A percentile compares a stretch with the other conserved stretches of the same genome.
Conservation (phyloP, 2,888 invertebrate species). For the Tipula vernalis region DNA sequence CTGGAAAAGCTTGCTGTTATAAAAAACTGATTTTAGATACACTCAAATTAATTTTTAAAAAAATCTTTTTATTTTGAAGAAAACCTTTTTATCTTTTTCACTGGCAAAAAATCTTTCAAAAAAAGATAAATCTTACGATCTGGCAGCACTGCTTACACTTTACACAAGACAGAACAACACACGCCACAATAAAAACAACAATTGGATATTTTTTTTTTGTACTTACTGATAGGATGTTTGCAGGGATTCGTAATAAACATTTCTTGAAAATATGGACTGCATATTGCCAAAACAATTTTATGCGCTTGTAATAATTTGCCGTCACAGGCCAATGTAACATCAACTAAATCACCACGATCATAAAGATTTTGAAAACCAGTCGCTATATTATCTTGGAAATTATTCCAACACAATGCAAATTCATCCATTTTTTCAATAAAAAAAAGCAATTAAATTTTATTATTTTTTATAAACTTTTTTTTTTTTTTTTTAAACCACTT, state of each 20-base stretch:
- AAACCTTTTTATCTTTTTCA: no score
- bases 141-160: no score
- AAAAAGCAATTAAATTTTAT: constrained; percentile 4
- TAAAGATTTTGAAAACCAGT: constrained; percentile 35
- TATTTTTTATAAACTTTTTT: background rate
- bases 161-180: background rate
- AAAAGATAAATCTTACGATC: no score
- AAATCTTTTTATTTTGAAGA: no score
- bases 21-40: no score
- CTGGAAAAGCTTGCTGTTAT: no score
- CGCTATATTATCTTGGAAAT: constrained; percentile 37
- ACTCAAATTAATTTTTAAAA: no score
- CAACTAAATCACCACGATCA: constrained; percentile 38
- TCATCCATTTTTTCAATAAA: constrained; percentile 24
- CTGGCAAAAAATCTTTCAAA: no score
- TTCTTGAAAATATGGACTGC: constrained; percentile 40
- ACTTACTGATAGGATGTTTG: constrained; percentile 38
- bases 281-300: constrained; percentile 40
- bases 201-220: constrained; percentile 5
- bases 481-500: background rate
- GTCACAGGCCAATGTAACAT: constrained; percentile 40
- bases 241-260: constrained; percentile 37
- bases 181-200: background rate
- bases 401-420: constrained; percentile 37
- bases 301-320: constrained; percentile 39